phyloP scores from a whole-genome alignment of 2,888 invertebrate species.

The Micoletzkya japonica region DNA sequence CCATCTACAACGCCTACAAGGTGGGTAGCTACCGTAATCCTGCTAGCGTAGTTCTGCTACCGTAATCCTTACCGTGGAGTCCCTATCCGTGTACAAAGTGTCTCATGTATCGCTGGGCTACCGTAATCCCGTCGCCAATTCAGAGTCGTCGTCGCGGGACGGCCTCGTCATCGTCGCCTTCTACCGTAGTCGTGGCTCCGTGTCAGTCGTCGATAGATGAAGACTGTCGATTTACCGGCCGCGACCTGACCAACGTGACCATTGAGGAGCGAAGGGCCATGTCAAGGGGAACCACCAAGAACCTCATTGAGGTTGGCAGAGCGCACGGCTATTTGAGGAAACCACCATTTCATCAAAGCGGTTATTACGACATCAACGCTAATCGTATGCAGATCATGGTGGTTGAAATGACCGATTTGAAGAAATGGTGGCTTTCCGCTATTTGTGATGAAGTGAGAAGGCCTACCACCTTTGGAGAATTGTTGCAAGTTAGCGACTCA shows the following conservation, averaged over 20 bases:
- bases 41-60: neutral
- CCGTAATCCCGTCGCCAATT: neutral
- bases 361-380: too few species aligned
- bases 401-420: too few species aligned
- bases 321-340: too few species aligned
- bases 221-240: neutral
- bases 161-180: slow-evolving; percentile 11
- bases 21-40: slow-evolving; percentile 63
- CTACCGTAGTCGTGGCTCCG: neutral
- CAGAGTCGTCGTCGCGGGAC: slow-evolving; percentile 20
- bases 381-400: too few species aligned
- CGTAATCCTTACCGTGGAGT: neutral
- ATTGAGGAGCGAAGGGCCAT: neutral
- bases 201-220: slow-evolving; percentile 7
- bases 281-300: slow-evolving; percentile 8
- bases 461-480: too few species aligned
- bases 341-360: too few species aligned
- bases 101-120: neutral
- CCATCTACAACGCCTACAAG: slow-evolving; percentile 97
- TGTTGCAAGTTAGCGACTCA: too few species aligned
- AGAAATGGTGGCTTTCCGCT: too few species aligned
- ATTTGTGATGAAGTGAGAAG: too few species aligned
- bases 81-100: neutral
- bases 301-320: slow-evolving; percentile 12
- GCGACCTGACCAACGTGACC: neutral